Percentiles rank a stretch among this genome's conserved stretches.
These are phyloP conservation scores for Augiades crinisus DNA, from an alignment of 2,888 invertebrate species.

Conservation along the genomic window DNA sequence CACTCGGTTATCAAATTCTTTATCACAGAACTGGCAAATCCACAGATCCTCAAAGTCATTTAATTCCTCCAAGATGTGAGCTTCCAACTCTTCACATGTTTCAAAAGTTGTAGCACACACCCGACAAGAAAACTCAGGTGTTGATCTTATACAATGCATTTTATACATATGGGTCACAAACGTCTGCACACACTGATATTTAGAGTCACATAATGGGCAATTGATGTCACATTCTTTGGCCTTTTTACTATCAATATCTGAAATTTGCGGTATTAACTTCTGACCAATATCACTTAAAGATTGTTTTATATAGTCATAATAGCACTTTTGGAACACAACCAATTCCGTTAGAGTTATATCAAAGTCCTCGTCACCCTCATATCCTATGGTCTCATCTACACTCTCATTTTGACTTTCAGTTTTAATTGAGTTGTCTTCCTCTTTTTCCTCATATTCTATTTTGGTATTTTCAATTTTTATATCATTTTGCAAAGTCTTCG, in stretches of 20 bases:
- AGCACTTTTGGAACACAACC: slow-evolving; percentile 64
- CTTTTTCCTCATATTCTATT: slow-evolving; percentile 38
- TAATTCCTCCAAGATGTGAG: slow-evolving; percentile 54
- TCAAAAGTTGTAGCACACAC: slow-evolving; percentile 66
- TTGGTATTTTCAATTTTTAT: slow-evolving; percentile 53
- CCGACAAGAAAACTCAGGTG: slow-evolving; percentile 61
- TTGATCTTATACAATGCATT: slow-evolving; percentile 58
- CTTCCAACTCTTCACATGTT: slow-evolving; percentile 51
- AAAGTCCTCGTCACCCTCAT: slow-evolving; percentile 67
- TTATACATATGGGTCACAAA: slow-evolving; percentile 60
- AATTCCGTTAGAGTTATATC: slow-evolving; percentile 71
- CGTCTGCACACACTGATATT: slow-evolving; percentile 42
- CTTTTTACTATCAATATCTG: slow-evolving; percentile 52
- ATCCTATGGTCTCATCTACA: slow-evolving; percentile 42
- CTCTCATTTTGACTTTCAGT: slow-evolving; percentile 30
- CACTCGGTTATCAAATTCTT: slow-evolving; percentile 65
- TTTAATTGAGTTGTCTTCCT: slow-evolving; percentile 30
- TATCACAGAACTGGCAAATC: slow-evolving; percentile 77
- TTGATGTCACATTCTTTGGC: slow-evolving; percentile 45
- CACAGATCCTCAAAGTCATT: slow-evolving; percentile 69
- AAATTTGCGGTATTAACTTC: slow-evolving; percentile 50
- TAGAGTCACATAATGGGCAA: slow-evolving; percentile 58
- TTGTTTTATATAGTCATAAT: slow-evolving; percentile 59
- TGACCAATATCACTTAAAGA: slow-evolving; percentile 49
- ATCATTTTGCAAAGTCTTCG: slow-evolving; percentile 43